Percentiles rank a stretch among this genome's conserved stretches.
phyloP scores from a whole-genome alignment of 2,888 invertebrate genomes.

The Xestia sexstrigata region DNA sequence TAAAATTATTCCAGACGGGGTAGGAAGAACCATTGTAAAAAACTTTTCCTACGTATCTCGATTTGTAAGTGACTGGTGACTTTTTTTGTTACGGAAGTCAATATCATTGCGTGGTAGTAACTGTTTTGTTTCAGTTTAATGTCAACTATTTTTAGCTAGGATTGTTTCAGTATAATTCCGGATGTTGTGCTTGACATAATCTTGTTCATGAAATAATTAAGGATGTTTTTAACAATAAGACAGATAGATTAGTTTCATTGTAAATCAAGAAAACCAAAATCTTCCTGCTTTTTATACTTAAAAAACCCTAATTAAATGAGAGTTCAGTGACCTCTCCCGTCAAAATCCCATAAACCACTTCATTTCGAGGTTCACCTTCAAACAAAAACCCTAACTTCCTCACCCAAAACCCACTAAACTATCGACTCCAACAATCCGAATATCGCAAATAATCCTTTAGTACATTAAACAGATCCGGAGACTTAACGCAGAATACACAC shows the following conservation, averaged over 20 bases:
- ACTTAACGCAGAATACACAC: slow-evolving; percentile 65
- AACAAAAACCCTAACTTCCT: slow-evolving; percentile 17
- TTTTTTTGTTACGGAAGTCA: not conserved
- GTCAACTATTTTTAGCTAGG: too few relatives aligned
- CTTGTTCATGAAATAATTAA: not conserved
- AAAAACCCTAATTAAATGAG: too few relatives aligned
- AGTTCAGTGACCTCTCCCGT: not conserved
- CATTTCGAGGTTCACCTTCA: not conserved
- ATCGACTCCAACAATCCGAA: slow-evolving; percentile 43
- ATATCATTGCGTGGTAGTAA: not conserved
- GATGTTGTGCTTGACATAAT: not conserved
- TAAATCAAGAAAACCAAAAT: too few relatives aligned
- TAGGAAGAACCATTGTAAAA: slow-evolving; percentile 46
- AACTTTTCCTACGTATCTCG: slow-evolving; percentile 45
- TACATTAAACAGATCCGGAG: slow-evolving; percentile 67
- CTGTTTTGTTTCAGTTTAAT: not conserved
- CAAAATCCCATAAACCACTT: not conserved
- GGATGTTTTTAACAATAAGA: not conserved
- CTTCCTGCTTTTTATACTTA: too few relatives aligned
- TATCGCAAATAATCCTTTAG: slow-evolving; percentile 59
- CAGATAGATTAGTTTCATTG: not conserved
- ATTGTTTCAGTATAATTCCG: not conserved
- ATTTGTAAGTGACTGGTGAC: slow-evolving; percentile 35
- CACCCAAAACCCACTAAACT: slow-evolving; percentile 34
- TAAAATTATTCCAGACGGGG: slow-evolving; percentile 67